Percentiles rank a stretch among this genome's conserved stretches.
Evolutionary conservation across 2,797 vertebrate genomes (phyloP).

Genomic region (Brachyalestes nurse): DNA sequence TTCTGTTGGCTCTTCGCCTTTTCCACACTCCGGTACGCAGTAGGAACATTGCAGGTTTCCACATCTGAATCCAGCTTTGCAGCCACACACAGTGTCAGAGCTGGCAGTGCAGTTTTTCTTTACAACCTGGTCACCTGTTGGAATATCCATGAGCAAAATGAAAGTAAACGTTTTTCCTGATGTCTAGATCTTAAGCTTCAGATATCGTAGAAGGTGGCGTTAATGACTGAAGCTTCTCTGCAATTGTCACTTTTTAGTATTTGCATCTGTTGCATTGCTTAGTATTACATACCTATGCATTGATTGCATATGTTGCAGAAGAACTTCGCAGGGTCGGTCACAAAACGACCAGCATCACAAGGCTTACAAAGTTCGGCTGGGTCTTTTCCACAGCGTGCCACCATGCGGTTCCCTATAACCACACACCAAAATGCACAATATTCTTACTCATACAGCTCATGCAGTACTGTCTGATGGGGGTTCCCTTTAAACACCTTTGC

Average conservation of each 20-base stretch:
- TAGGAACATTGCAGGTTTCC: conserved; percentile 59
- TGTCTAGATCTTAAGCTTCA: not conserved
- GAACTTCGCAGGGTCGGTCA: rapidly evolving
- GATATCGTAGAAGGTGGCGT: not conserved
- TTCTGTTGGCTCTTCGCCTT: conserved; percentile 67
- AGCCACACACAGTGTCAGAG: conserved; percentile 71
- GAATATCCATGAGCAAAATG: not conserved
- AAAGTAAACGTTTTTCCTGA: conserved; percentile 3
- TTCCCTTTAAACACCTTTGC: not conserved
- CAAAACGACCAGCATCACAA: conserved; percentile 57
- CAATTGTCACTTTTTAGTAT: not conserved
- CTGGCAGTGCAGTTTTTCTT: conserved; percentile 56
- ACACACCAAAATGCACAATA: conserved; percentile 31
- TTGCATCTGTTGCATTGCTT: no score
- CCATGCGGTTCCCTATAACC: conserved; percentile 67
- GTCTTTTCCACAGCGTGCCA: rapidly evolving
- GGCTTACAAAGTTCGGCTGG: conserved; percentile 62
- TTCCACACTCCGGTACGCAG: conserved; percentile 65
- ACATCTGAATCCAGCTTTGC: conserved; percentile 67
- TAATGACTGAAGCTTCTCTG: not conserved
- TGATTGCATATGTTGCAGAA: conserved; percentile 58
- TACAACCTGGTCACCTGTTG: conserved; percentile 60
- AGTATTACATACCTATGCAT: conserved; percentile 70
- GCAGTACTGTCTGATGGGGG: not conserved
- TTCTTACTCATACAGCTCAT: not conserved